Percentiles rank a stretch among this genome's conserved stretches.
Conservation (phyloP, 1,140 invertebrate species). For the Triops cancriformis region DNA sequence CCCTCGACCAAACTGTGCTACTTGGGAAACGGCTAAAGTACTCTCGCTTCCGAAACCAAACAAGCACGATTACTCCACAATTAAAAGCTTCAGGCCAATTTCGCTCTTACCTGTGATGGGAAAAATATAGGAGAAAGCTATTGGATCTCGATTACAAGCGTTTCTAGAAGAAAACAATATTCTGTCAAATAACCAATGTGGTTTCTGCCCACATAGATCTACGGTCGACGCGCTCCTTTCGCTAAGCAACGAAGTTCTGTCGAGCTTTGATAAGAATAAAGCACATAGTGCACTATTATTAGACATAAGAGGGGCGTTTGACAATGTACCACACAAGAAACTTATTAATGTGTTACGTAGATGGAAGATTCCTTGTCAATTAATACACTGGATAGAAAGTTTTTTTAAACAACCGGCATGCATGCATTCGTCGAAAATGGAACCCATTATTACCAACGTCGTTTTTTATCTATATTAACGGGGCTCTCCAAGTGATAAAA, state of each 20-base stretch:
- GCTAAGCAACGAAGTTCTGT: neutral
- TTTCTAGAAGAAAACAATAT: constrained; percentile 17
- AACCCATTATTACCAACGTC: neutral
- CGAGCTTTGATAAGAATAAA: constrained; percentile 8
- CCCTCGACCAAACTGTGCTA: no score
- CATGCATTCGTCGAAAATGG: no score
- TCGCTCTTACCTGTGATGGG: constrained; percentile 10
- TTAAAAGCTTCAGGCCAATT: constrained; percentile 14
- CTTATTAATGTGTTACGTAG: neutral
- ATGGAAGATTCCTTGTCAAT: neutral
- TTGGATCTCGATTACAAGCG: neutral
- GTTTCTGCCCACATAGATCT: constrained; percentile 15
- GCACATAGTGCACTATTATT: neutral
- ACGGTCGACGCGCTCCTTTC: neutral
- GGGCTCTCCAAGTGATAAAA: no score
- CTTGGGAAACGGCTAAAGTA: constrained; percentile 15
- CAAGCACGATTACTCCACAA: neutral
- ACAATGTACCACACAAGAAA: constrained; percentile 15
- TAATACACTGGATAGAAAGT: neutral
- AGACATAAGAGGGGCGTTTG: constrained; percentile 1
- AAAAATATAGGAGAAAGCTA: constrained; percentile 15
- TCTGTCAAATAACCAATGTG: constrained; percentile 9
- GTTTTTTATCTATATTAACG: constrained; percentile 3
- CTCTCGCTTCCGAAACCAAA: constrained; percentile 13
- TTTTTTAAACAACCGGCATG: neutral